phyloP scores from a whole-genome alignment of 92 coral and sea anemone genomes.

The Parazoanthus atlanticus region DNA sequence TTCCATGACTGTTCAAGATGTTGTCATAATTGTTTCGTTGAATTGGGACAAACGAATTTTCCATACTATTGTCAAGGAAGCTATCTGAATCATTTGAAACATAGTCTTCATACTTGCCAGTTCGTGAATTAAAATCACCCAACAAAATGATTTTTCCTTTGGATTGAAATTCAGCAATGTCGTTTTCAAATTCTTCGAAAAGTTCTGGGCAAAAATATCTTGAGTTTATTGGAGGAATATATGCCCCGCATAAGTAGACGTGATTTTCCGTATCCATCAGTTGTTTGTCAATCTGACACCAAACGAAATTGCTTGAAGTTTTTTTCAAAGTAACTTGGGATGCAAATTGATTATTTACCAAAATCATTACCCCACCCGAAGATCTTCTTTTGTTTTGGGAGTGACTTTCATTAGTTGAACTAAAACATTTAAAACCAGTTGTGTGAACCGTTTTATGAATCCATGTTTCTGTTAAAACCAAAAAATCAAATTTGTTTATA shows the following conservation, averaged over 20 bases:
- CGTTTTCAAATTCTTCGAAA: conserved; percentile 51
- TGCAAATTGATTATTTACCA: background rate
- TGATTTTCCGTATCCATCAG: conserved; percentile 1
- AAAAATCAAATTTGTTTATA: conserved; percentile 8
- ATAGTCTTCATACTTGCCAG: conserved; percentile 39
- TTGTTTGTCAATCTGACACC: conserved; percentile 36
- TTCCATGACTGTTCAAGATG: conserved; percentile 27
- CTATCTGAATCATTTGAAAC: conserved; percentile 32
- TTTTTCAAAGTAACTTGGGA: conserved; percentile 8
- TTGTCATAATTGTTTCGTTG: conserved; percentile 20
- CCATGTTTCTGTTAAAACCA: conserved; percentile 43
- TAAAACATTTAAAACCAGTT: conserved; percentile 26
- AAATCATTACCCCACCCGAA: conserved; percentile 41
- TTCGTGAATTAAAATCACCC: conserved; percentile 52
- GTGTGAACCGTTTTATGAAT: background rate
- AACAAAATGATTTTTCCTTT: conserved; percentile 23
- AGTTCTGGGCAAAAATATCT: conserved; percentile 37
- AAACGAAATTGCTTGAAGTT: conserved; percentile 25
- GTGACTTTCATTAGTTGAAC: conserved; percentile 7
- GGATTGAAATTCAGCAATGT: conserved; percentile 23
- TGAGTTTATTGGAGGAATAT: conserved; percentile 41
- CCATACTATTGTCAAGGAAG: conserved; percentile 20
- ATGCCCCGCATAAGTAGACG: conserved; percentile 15
- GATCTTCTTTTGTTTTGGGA: background rate
- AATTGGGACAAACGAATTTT: background rate